A percentile compares a stretch with the other conserved stretches of the same genome.
Evolutionary conservation across 2,113 vertebrate species (phyloP).

Genomic region (Petaurus breviceps): DNA sequence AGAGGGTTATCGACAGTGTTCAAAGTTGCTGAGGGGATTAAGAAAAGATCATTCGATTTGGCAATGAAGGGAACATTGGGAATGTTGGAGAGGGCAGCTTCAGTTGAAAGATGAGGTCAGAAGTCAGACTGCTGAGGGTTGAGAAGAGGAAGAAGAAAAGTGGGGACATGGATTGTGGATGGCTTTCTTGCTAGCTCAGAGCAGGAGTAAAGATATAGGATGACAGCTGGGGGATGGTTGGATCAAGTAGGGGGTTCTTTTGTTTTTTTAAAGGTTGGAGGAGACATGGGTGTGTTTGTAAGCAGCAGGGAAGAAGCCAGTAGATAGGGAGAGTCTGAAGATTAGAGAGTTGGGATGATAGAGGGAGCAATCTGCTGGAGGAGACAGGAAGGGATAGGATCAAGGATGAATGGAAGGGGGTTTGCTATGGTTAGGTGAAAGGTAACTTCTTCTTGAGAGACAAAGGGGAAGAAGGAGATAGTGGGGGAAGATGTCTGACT

Average conservation of each 20-base stretch:
- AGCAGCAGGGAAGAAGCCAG: neutral
- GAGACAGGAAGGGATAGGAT: neutral
- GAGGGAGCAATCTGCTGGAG: neutral
- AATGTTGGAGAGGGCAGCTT: neutral
- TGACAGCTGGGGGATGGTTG: neutral
- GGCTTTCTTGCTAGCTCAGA: neutral
- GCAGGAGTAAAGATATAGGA: neutral
- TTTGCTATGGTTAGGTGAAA: neutral
- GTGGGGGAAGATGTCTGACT: neutral
- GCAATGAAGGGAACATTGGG: neutral
- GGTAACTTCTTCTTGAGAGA: neutral
- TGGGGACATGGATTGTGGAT: neutral
- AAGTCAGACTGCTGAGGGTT: neutral
- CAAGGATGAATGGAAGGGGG: neutral
- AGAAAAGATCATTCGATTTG: neutral
- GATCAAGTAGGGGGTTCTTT: neutral
- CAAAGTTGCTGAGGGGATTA: neutral
- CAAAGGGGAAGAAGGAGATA: neutral
- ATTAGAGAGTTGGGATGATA: neutral
- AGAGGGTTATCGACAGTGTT: neutral
- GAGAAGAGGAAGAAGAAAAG: neutral
- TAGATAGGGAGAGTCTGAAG: neutral
- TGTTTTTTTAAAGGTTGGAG: neutral
- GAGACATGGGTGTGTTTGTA: conserved; percentile 1
- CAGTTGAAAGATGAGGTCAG: neutral